phyloP scores from a whole-genome alignment of 2,797 vertebrate species.

The Geotrypetes seraphini region DNA sequence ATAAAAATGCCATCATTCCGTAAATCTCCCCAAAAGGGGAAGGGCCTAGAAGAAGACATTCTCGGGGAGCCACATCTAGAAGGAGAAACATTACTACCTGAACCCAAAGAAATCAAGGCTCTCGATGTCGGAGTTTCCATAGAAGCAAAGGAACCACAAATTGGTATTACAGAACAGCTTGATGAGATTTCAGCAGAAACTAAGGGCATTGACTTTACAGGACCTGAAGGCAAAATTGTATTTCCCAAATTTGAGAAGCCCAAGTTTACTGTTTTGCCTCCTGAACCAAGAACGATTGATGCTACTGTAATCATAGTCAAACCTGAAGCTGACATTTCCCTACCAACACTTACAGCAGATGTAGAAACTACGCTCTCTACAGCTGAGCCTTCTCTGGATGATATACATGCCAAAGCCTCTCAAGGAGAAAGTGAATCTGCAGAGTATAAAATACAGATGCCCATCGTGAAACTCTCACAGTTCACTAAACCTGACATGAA shows the following conservation, averaged over 20 bases:
- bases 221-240: slow-evolving; percentile 30
- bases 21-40: slow-evolving; percentile 20
- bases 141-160: slow-evolving; percentile 1
- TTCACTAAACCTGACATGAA: slow-evolving; percentile 31
- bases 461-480: slow-evolving; percentile 29
- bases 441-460: slow-evolving; percentile 15
- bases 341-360: slow-evolving; percentile 21
- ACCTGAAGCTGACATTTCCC: slow-evolving; percentile 23
- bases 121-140: slow-evolving; percentile 4
- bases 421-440: not conserved
- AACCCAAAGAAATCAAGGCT: slow-evolving; percentile 12
- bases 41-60: slow-evolving; percentile 9
- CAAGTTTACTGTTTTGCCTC: slow-evolving; percentile 47
- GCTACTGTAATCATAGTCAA: no score
- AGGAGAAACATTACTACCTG: slow-evolving; percentile 3
- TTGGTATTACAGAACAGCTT: not conserved
- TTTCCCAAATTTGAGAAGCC: slow-evolving; percentile 60
- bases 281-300: no score
- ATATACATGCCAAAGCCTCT: not conserved
- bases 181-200: not conserved
- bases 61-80: slow-evolving; percentile 2
- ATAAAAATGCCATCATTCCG: slow-evolving; percentile 30
- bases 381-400: slow-evolving; percentile 2
- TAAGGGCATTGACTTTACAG: slow-evolving; percentile 3
- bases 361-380: not conserved